Evolutionary conservation across 2,888 invertebrate genomes (phyloP).

Genomic region (Drosophila stalkeri): DNA sequence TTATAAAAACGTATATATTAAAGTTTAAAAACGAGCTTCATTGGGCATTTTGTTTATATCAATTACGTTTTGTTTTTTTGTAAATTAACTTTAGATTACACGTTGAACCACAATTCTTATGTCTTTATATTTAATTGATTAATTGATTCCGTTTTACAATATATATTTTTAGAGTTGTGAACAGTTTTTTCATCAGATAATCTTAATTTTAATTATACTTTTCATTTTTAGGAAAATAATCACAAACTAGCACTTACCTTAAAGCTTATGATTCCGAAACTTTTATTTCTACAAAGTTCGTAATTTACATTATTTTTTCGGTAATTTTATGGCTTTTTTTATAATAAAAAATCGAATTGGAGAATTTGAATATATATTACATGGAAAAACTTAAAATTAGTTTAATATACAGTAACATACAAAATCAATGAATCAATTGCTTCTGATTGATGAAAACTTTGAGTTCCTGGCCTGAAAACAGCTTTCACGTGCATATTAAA

Average conservation of each 20-base stretch:
- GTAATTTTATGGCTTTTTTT: constrained; percentile 18
- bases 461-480: constrained; percentile 32
- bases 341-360: constrained; percentile 21
- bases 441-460: constrained; percentile 33
- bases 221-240: constrained; percentile 57
- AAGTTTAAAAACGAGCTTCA: not conserved
- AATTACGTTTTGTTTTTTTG: constrained; percentile 61
- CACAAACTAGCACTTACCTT: constrained; percentile 61
- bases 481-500: constrained; percentile 27
- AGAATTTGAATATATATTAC: constrained; percentile 53
- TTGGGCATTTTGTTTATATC: constrained; percentile 28
- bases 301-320: constrained; percentile 3
- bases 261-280: constrained; percentile 33
- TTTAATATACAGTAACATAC: constrained; percentile 61
- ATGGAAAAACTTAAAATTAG: constrained; percentile 69
- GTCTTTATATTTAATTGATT: constrained; percentile 73
- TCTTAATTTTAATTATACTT: constrained; percentile 19
- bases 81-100: constrained; percentile 70
- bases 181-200: constrained; percentile 59
- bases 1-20: not conserved
- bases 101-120: constrained; percentile 60
- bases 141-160: constrained; percentile 71
- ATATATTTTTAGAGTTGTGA: constrained; percentile 57
- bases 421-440: constrained; percentile 41
- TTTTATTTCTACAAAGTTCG: constrained; percentile 26